Evolutionary conservation across 2,797 vertebrate genomes (phyloP).

Genomic region (Micropoecilia bifurca): DNA sequence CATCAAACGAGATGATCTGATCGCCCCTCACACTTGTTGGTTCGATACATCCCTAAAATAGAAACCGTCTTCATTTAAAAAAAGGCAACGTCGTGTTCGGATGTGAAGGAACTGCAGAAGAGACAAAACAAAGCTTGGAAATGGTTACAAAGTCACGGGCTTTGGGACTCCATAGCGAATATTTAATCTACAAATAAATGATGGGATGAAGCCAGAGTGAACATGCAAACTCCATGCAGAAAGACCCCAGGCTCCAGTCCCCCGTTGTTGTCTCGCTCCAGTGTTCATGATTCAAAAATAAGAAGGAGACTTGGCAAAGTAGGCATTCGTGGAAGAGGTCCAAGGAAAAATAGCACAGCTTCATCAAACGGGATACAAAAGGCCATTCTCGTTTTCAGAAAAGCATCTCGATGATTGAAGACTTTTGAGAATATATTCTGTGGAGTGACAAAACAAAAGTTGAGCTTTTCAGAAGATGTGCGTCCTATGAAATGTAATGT

Average conservation of each 20-base stretch:
- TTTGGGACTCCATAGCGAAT: neutral
- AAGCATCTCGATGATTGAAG: neutral
- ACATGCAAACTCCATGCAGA: neutral
- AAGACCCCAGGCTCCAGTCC: neutral
- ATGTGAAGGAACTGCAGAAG: neutral
- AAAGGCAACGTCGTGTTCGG: neutral
- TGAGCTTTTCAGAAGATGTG: neutral
- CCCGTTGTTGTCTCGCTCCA: neutral
- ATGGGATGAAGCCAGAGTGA: neutral
- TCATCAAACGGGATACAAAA: neutral
- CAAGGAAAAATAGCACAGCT: neutral
- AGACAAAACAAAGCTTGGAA: neutral
- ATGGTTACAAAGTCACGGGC: neutral
- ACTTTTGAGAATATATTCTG: neutral
- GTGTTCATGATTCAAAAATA: neutral
- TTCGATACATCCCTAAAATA: neutral
- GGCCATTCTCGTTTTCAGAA: neutral
- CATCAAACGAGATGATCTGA: neutral
- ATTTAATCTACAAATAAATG: neutral
- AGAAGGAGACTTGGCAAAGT: neutral
- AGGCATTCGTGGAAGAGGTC: too few relatives aligned
- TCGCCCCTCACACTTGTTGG: neutral
- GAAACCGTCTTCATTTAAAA: neutral
- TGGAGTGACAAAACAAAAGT: neutral
- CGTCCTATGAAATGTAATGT: neutral